phyloP scores from a whole-genome alignment of 2,113 vertebrate genomes.

The Mustela nigripes region DNA sequence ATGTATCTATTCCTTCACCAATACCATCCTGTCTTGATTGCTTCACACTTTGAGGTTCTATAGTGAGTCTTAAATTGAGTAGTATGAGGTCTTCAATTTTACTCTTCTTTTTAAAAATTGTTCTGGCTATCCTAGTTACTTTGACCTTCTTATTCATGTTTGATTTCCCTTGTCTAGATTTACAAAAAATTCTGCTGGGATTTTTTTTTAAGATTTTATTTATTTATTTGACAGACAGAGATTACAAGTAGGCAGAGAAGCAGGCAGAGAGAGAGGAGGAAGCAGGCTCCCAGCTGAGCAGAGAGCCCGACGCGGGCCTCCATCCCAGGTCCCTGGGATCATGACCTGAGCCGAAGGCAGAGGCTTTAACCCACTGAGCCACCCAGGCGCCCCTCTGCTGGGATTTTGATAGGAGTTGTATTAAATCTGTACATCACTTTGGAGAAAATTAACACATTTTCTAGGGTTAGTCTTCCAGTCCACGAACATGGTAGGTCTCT shows the following conservation, averaged over 20 bases:
- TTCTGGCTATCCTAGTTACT: not conserved
- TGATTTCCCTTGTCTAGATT: conserved; percentile 1
- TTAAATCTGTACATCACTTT: not conserved
- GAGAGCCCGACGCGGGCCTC: too few relatives aligned
- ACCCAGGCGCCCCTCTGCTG: not conserved
- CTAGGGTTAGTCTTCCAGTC: not conserved
- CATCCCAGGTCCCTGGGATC: too few relatives aligned
- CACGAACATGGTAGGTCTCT: not conserved
- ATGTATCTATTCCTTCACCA: not conserved
- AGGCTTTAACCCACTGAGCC: too few relatives aligned
- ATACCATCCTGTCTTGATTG: not conserved
- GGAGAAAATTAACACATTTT: not conserved
- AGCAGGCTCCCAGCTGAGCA: too few relatives aligned
- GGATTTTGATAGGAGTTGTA: not conserved
- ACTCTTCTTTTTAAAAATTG: not conserved
- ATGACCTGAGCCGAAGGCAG: too few relatives aligned
- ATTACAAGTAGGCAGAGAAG: too few relatives aligned
- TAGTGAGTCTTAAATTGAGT: not conserved
- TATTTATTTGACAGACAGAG: too few relatives aligned
- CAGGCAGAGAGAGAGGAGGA: too few relatives aligned
- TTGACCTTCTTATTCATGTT: conserved; percentile 43
- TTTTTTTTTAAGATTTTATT: not conserved
- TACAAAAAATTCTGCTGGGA: not conserved
- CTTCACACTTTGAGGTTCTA: not conserved
- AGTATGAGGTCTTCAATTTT: not conserved